Evolutionary conservation across 2,113 vertebrate genomes (phyloP), one percentile per base, ranked within the genome.

Genomic region (Pomatorhinus ruficollis): DNA sequence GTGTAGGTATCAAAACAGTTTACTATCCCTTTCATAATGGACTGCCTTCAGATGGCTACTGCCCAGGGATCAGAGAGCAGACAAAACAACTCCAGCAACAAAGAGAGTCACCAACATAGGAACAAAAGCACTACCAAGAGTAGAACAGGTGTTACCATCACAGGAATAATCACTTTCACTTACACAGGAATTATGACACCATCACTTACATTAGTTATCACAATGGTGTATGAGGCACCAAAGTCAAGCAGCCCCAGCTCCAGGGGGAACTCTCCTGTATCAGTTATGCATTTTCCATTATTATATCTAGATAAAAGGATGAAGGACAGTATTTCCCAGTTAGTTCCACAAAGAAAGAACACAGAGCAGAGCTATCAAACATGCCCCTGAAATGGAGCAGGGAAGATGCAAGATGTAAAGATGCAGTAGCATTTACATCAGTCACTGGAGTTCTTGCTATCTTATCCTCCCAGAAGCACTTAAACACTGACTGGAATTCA

Each of bases 171-270:
- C 12, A 24, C 23, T 49, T 49, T 49, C 47, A 49, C 47, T 49
- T 49, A 24, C 47, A 49, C 47, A 49, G 47, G 47, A 49, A 49
- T 49, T 49, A 49, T 49, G 23, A 24, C 47, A 49, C 47, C 47
- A 13, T 49, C 70, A 97, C 98, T 97, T 97, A 99, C 99, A 39
- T 97, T 96, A 37, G 54, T 93, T 84, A 99, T 98, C 69, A 99
- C 95, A 79, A 99, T 5, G 1, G 99, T 98, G 97, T 99, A 99
- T 1, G 98, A 97, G 1, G 98, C 98, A 24, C 99, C 99, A 10
- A 99, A 99, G 95, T 99, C 98, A 66, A 99, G 98, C 59, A 99
- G 97, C 49, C 99, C 99, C 35, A 99, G 96, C 86, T 98, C 80
- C 42, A 99, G 66, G 19, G 66, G 59, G 91, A 98, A 98, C 6